phyloP scores from a whole-genome alignment of 1,140 invertebrate species.

The Cyclargus thomasi region DNA sequence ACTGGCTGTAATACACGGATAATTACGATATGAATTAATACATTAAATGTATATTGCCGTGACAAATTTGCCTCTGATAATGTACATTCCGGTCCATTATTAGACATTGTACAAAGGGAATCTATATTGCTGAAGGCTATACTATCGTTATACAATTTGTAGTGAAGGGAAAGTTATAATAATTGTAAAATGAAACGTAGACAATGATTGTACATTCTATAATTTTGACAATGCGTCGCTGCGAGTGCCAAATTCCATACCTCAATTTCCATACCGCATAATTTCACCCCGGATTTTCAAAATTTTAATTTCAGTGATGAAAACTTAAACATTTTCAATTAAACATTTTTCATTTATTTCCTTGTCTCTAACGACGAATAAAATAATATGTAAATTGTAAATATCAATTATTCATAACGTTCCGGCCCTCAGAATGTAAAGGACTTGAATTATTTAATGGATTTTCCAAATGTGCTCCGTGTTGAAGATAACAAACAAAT shows the following conservation, averaged over 20 bases:
- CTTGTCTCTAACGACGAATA: background rate
- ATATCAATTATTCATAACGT: background rate
- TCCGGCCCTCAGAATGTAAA: background rate
- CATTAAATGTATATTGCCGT: background rate
- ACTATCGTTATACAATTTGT: background rate
- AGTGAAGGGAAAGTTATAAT: too few species aligned
- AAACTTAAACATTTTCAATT: too few species aligned
- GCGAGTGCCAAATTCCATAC: too few species aligned
- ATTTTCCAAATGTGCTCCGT: background rate
- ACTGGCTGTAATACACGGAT: background rate
- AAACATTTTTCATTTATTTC: background rate
- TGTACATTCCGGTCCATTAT: background rate
- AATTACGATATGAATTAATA: slow-evolving; percentile 2
- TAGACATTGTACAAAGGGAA: background rate
- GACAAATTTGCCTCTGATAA: background rate
- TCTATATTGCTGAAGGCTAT: background rate
- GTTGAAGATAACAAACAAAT: background rate
- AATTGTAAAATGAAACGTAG: too few species aligned
- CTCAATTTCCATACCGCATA: too few species aligned
- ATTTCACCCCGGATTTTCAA: too few species aligned
- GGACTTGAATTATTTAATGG: slow-evolving; percentile 1
- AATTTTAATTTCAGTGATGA: too few species aligned
- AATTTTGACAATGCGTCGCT: too few species aligned
- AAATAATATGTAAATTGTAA: background rate
- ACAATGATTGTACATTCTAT: too few species aligned